A percentile compares a stretch with the other conserved stretches of the same genome.
phyloP scores from a whole-genome alignment of 2,113 vertebrate genomes.

The Myiozetetes cayanensis region DNA sequence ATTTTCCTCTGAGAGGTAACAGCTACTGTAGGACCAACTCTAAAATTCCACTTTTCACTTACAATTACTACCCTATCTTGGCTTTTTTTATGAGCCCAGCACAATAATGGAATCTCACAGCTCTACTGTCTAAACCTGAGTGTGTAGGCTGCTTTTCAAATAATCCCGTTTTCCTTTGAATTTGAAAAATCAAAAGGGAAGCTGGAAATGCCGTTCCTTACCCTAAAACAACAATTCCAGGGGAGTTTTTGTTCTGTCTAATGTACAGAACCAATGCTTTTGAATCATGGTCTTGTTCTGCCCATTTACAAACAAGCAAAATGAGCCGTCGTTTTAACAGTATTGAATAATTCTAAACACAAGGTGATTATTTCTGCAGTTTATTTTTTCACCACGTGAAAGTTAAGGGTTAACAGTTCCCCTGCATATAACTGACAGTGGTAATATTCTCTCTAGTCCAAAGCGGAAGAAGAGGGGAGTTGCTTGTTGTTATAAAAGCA shows the following conservation, averaged over 20 bases:
- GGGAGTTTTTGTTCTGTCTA: background rate
- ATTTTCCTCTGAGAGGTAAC: background rate
- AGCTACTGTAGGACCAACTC: background rate
- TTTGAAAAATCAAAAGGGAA: background rate
- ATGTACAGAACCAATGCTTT: background rate
- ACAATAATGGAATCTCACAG: rapidly evolving
- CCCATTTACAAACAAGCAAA: conserved; percentile 2
- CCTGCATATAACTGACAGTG: conserved; percentile 31
- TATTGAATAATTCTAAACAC: background rate
- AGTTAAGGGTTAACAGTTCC: conserved; percentile 36
- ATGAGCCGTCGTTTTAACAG: background rate
- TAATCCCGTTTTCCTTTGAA: background rate
- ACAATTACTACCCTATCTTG: background rate
- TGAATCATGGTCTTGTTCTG: background rate
- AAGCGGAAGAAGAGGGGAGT: conserved; percentile 68
- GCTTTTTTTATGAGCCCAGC: background rate
- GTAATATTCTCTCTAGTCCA: conserved; percentile 64
- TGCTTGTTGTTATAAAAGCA: conserved; percentile 67
- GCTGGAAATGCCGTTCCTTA: background rate
- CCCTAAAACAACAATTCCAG: background rate
- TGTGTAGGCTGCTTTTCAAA: background rate
- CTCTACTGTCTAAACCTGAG: background rate
- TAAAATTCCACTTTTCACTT: background rate
- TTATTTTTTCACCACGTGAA: background rate
- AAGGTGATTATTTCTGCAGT: conserved; percentile 10